Evolutionary conservation across 2,113 vertebrate genomes (phyloP).

Genomic region (Varanus salvator): DNA sequence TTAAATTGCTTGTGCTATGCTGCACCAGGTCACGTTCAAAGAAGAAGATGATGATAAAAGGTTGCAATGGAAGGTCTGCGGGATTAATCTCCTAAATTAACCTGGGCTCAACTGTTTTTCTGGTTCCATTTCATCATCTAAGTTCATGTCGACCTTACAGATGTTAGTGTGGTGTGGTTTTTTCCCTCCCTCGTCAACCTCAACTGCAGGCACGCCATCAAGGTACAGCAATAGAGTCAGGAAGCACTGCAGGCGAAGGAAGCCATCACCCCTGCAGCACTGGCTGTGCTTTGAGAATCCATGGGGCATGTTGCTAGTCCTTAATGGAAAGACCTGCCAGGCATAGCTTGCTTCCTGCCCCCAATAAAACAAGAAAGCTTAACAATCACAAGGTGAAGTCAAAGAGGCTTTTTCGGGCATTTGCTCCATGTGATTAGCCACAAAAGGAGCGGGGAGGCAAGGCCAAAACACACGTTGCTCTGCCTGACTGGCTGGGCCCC

Average conservation of each 20-base stretch:
- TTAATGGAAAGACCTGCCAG: slow-evolving; percentile 19
- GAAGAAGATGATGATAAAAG: background rate
- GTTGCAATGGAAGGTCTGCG: slow-evolving; percentile 33
- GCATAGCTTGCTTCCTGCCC: background rate
- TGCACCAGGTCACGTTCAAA: background rate
- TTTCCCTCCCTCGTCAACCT: background rate
- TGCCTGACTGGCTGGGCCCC: background rate
- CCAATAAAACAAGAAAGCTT: background rate
- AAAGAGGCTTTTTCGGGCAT: background rate
- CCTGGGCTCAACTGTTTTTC: slow-evolving; percentile 47
- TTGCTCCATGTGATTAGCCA: background rate
- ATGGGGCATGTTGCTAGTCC: slow-evolving; percentile 46
- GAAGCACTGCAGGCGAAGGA: slow-evolving; percentile 51
- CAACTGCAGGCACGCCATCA: slow-evolving; percentile 12
- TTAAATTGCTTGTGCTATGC: background rate
- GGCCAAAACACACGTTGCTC: background rate
- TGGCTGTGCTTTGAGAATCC: slow-evolving; percentile 49
- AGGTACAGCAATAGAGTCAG: slow-evolving; percentile 56
- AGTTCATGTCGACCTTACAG: slow-evolving; percentile 48
- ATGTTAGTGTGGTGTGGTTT: slow-evolving; percentile 47
- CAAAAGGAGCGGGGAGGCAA: background rate
- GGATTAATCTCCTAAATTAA: slow-evolving; percentile 66
- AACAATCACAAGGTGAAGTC: background rate
- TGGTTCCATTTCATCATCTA: slow-evolving; percentile 65
- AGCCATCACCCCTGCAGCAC: slow-evolving; percentile 49